Percentiles rank a stretch among this genome's conserved stretches.
Conservation (phyloP, 2,888 invertebrate species). For the Hypselothyrea guttata region DNA sequence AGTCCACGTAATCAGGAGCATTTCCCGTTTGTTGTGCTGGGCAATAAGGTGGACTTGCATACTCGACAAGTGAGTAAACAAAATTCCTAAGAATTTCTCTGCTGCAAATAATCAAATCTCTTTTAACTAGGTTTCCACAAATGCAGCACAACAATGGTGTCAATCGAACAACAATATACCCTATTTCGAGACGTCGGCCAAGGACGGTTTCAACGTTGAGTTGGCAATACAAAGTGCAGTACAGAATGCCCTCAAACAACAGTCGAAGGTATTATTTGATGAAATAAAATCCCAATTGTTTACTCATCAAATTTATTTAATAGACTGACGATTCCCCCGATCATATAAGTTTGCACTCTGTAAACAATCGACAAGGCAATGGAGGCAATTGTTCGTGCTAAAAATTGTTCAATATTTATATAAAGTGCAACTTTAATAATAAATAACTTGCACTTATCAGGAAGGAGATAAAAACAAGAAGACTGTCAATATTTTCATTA, state of each 20-base stretch:
- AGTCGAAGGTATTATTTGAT: constrained; percentile 86
- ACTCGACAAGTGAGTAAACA: constrained; percentile 91
- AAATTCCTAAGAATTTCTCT: no score
- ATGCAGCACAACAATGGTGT: constrained; percentile 99
- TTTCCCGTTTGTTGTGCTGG: constrained; percentile 99
- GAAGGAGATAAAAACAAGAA: constrained; percentile 50
- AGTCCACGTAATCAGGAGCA: constrained; percentile 99
- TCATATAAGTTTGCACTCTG: constrained; percentile 93
- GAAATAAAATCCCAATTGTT: no score
- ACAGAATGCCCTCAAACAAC: constrained; percentile 96
- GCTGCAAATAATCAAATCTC: background rate
- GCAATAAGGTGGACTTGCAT: constrained; percentile 98
- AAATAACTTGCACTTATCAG: constrained; percentile 30
- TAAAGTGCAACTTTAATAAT: no score
- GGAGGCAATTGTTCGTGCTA: constrained; percentile 90
- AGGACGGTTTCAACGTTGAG: constrained; percentile 99
- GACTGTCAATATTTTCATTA: constrained; percentile 64
- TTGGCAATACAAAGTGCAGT: constrained; percentile 99
- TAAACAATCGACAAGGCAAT: constrained; percentile 88
- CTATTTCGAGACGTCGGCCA: constrained; percentile 99
- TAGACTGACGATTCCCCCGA: constrained; percentile 95
- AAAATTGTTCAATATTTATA: no score
- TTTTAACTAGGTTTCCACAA: constrained; percentile 86
- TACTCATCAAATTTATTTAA: background rate
- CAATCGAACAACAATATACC: constrained; percentile 99